Conservation (phyloP, 2,888 invertebrate genomes). For the Erannis defoliaria region DNA sequence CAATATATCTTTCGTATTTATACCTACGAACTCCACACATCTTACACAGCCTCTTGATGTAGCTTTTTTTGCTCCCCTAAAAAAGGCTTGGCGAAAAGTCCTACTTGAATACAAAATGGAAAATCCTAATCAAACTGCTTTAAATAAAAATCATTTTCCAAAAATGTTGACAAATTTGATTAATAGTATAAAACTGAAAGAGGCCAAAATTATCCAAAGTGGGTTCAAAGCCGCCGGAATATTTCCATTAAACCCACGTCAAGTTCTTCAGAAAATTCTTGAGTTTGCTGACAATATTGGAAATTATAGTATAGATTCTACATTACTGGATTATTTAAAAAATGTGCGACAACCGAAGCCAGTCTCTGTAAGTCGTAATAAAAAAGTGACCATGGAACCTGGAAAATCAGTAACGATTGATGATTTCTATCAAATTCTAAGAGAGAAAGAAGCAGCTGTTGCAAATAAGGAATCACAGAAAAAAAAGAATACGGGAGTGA, state of each 20-base stretch:
- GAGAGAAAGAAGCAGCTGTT: constrained; percentile 15
- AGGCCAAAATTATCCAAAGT: constrained; percentile 36
- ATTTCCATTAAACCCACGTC: constrained; percentile 11
- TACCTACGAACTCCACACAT: neutral
- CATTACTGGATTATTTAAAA: constrained; percentile 25
- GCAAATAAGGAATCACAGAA: constrained; percentile 15
- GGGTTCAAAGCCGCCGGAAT: constrained; percentile 31
- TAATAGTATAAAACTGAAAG: constrained; percentile 12
- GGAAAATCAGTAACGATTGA: constrained; percentile 28
- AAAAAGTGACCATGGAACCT: constrained; percentile 26
- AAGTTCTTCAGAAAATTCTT: constrained; percentile 16
- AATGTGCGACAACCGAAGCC: constrained; percentile 21
- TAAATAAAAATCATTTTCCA: no score
- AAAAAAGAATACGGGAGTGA: constrained; percentile 17
- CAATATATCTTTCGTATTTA: neutral
- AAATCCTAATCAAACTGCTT: no score
- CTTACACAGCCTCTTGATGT: neutral
- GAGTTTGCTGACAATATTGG: constrained; percentile 19
- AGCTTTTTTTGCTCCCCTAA: neutral
- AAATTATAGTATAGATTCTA: constrained; percentile 15
- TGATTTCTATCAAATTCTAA: constrained; percentile 21
- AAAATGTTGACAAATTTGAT: neutral
- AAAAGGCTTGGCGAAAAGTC: neutral
- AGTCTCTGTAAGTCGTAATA: constrained; percentile 17
- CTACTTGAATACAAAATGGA: no score